Conservation (phyloP, 2,113 vertebrate species). For the Scatophagus argus region DNA sequence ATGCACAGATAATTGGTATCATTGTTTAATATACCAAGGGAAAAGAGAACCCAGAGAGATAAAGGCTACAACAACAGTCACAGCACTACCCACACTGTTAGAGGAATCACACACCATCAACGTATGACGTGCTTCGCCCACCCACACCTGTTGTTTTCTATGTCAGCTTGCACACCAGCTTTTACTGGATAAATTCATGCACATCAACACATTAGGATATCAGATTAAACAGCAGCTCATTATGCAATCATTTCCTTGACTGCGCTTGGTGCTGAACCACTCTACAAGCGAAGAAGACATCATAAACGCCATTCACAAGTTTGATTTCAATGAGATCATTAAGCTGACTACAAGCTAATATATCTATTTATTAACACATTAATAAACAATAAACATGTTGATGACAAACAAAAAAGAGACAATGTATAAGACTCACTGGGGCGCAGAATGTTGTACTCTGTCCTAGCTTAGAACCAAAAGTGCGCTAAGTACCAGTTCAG, state of each 20-base stretch:
- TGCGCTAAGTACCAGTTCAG: too few relatives aligned
- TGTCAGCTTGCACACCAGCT: not conserved
- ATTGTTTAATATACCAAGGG: not conserved
- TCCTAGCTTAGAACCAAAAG: too few relatives aligned
- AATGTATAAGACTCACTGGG: too few relatives aligned
- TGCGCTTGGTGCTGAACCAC: not conserved
- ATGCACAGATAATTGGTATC: not conserved
- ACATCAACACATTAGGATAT: not conserved
- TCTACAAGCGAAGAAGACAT: not conserved
- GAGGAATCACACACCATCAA: too few relatives aligned
- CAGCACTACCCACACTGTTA: not conserved
- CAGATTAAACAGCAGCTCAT: not conserved
- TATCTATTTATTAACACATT: too few relatives aligned
- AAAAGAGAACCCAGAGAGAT: not conserved
- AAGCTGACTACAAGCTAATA: not conserved
- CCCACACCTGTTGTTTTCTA: not conserved
- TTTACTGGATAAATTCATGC: not conserved
- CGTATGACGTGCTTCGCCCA: not conserved
- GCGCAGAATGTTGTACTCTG: too few relatives aligned
- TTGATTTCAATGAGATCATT: not conserved
- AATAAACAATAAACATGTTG: not conserved
- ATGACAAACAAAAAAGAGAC: not conserved
- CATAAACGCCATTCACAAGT: not conserved
- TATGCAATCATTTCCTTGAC: not conserved
- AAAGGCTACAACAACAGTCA: not conserved